A percentile compares a stretch with the other conserved stretches of the same genome.
These are phyloP conservation scores for Styela plicata DNA, from an alignment of 23 tunicate species.

Conservation along the genomic window DNA sequence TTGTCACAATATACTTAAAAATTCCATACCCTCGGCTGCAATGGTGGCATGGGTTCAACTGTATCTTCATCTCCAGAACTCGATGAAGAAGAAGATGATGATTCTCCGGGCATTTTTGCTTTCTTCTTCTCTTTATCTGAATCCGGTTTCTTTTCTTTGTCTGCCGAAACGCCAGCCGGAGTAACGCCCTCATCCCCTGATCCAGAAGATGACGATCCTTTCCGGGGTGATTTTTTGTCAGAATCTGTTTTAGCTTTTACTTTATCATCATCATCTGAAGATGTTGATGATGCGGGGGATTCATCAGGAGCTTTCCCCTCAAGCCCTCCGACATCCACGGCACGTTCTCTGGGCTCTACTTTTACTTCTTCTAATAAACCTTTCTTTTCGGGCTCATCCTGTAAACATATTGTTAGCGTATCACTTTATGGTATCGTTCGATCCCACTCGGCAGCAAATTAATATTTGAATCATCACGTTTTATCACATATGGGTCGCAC, in stretches of 20 bases:
- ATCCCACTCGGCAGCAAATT: too few relatives aligned
- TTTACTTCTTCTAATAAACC: background rate
- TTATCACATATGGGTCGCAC: too few relatives aligned
- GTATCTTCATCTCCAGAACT: constrained; percentile 1
- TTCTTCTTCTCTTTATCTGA: background rate
- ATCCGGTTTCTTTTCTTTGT: background rate
- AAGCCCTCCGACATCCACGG: constrained; percentile 1
- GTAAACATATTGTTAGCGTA: too few relatives aligned
- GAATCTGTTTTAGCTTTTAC: background rate
- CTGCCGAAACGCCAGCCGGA: background rate
- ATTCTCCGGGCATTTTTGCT: background rate
- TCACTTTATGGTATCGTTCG: too few relatives aligned
- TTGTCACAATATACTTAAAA: too few relatives aligned
- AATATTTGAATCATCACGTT: too few relatives aligned
- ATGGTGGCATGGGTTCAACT: constrained; percentile 14
- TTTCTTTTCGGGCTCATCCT: background rate
- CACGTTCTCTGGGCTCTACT: background rate
- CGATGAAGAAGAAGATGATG: constrained; percentile 18
- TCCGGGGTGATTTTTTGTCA: background rate
- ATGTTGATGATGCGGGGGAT: background rate
- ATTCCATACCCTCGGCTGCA: background rate
- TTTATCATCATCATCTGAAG: background rate
- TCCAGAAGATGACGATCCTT: background rate
- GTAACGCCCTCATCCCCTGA: background rate
- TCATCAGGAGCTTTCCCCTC: background rate